phyloP scores from a whole-genome alignment of 1,140 invertebrate species.

The Philotrypesis tridentata region DNA sequence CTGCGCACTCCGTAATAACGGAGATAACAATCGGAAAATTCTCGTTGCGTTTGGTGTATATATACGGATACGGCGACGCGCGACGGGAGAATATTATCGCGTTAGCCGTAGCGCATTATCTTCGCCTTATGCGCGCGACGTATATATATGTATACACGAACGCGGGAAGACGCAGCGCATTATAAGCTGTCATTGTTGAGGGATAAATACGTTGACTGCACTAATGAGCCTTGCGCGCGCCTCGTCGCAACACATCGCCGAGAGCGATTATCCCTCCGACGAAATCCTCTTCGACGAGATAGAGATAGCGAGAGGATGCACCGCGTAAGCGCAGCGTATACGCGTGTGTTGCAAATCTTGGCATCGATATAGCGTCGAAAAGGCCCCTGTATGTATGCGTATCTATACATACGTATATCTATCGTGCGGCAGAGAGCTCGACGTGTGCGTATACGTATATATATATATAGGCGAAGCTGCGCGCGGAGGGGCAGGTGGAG shows the following conservation, averaged over 20 bases:
- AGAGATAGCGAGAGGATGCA: background rate
- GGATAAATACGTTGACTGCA: background rate
- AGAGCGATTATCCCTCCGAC: background rate
- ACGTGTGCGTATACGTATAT: slow-evolving; percentile 40
- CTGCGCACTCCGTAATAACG: no score
- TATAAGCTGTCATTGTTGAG: background rate
- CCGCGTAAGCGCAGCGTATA: background rate
- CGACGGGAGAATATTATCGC: no score
- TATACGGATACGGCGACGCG: no score
- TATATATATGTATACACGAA: background rate
- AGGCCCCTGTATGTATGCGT: background rate
- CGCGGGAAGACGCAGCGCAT: no score
- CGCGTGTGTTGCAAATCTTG: background rate
- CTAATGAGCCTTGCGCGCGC: background rate
- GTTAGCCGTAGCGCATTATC: no score
- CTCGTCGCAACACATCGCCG: background rate
- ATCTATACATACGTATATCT: no score
- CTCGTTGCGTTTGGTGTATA: no score
- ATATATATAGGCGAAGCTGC: background rate
- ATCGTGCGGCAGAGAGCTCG: no score
- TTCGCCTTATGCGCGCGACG: no score
- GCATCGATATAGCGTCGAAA: background rate
- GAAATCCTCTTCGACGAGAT: background rate
- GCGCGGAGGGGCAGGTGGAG: slow-evolving; percentile 28
- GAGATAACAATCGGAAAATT: no score